These are phyloP conservation scores for Champsocephalus esox DNA, from an alignment of 2,797 vertebrate species.

Conservation along the genomic window DNA sequence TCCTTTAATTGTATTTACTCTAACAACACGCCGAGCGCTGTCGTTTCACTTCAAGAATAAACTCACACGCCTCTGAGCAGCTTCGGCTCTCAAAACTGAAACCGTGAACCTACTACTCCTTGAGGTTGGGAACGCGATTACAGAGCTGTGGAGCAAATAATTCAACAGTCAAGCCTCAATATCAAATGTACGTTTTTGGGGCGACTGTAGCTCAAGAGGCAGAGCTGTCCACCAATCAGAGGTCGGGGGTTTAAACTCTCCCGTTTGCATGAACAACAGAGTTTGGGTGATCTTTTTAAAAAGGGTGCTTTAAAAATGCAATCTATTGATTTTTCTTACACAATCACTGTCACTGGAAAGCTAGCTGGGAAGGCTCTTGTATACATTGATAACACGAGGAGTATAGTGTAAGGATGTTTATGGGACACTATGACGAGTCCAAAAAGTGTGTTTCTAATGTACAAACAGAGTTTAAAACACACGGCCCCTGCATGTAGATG, in stretches of 20 bases:
- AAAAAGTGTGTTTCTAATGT: background rate
- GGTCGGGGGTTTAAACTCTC: too few species aligned
- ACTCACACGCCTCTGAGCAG: conserved; percentile 6
- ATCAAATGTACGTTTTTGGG: conserved; percentile 45
- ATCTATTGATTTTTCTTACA: background rate
- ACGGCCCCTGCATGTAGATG: conserved; percentile 6
- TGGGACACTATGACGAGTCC: background rate
- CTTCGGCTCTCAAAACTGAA: conserved; percentile 20
- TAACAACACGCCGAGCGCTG: background rate
- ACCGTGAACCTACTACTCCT: conserved; percentile 1
- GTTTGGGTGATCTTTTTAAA: too few species aligned
- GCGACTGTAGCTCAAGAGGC: background rate
- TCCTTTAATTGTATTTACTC: background rate
- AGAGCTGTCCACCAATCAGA: too few species aligned
- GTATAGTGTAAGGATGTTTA: conserved; percentile 17
- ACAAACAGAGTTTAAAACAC: background rate
- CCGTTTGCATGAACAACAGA: too few species aligned
- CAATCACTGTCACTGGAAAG: conserved; percentile 30
- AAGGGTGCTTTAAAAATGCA: too few species aligned
- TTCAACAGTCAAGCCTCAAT: conserved; percentile 40
- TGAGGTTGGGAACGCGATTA: conserved; percentile 35
- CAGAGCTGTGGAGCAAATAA: conserved; percentile 6
- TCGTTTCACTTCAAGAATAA: conserved; percentile 13
- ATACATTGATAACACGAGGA: background rate
- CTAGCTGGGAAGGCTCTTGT: conserved; percentile 32